phyloP scores from a whole-genome alignment of 1,140 invertebrate species.

The Cardiocondyla obscurior region DNA sequence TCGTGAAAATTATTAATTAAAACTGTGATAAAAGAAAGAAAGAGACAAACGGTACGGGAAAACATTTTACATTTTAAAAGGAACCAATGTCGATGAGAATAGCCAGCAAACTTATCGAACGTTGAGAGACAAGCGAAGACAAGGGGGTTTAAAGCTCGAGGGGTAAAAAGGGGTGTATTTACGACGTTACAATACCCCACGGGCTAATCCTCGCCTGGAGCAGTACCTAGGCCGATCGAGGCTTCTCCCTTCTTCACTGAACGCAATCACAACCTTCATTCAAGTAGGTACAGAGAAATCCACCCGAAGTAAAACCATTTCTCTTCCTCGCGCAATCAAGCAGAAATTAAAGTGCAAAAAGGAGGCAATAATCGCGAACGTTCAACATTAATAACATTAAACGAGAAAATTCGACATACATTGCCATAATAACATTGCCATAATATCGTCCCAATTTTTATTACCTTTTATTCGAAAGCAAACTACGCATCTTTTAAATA shows the following conservation, averaged over 20 bases:
- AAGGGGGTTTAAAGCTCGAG: conserved; percentile 65
- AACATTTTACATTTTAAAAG: conserved; percentile 35
- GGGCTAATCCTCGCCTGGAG: conserved; percentile 82
- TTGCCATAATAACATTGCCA: neutral
- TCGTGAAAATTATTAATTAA: neutral
- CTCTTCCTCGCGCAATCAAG: conserved; percentile 43
- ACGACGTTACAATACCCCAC: conserved; percentile 84
- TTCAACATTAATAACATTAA: conserved; percentile 9
- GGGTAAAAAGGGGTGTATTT: conserved; percentile 80
- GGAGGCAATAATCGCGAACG: conserved; percentile 18
- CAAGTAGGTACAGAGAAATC: conserved; percentile 55
- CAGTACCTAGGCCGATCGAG: conserved; percentile 67
- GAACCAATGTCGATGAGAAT: conserved; percentile 67
- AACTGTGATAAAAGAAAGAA: neutral
- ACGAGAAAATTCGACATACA: conserved; percentile 5
- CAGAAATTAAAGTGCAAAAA: neutral
- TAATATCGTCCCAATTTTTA: neutral
- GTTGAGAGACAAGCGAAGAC: conserved; percentile 51
- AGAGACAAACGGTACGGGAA: neutral
- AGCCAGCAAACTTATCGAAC: conserved; percentile 72
- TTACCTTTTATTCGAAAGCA: neutral
- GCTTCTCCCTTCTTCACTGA: conserved; percentile 74
- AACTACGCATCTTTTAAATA: neutral
- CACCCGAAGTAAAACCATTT: conserved; percentile 41
- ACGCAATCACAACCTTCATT: conserved; percentile 68